Conservation (phyloP, 35 echinoderm and acorn worm species). For the Stichopus chloronotus region DNA sequence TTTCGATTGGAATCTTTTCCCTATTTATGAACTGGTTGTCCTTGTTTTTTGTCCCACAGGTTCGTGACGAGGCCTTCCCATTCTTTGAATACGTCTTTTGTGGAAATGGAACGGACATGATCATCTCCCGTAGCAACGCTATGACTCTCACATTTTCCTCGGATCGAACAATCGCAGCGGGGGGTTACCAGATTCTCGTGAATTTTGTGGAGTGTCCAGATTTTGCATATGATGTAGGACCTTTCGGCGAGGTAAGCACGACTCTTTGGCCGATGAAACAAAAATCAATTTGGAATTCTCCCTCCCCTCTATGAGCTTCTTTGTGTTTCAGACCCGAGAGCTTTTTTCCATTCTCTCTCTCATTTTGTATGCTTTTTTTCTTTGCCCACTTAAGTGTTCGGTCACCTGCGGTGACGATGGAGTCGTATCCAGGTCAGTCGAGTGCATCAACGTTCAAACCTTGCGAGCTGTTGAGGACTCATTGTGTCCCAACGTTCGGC, state of each 20-base stretch:
- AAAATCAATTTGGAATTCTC: too few relatives aligned
- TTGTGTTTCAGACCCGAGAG: too few relatives aligned
- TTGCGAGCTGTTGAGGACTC: neutral
- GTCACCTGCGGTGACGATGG: slow-evolving; percentile 33
- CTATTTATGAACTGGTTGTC: neutral
- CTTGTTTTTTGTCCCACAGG: neutral
- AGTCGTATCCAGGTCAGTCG: neutral
- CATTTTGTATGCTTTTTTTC: neutral
- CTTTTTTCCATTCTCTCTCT: too few relatives aligned
- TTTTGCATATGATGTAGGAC: slow-evolving; percentile 34
- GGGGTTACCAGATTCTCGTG: slow-evolving; percentile 11
- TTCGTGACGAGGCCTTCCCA: neutral
- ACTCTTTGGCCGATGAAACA: neutral
- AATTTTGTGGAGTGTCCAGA: slow-evolving; percentile 3
- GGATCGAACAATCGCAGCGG: neutral
- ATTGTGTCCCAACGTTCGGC: neutral
- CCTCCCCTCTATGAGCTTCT: too few relatives aligned
- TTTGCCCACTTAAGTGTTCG: slow-evolving; percentile 7
- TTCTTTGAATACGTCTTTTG: neutral
- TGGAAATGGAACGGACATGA: neutral
- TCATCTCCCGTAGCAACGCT: slow-evolving; percentile 18
- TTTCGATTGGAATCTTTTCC: neutral
- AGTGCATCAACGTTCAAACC: neutral
- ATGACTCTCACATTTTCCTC: neutral
- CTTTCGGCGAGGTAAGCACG: slow-evolving; percentile 3